Conservation (phyloP, 2,888 invertebrate species). For the Cantharis rufa region DNA sequence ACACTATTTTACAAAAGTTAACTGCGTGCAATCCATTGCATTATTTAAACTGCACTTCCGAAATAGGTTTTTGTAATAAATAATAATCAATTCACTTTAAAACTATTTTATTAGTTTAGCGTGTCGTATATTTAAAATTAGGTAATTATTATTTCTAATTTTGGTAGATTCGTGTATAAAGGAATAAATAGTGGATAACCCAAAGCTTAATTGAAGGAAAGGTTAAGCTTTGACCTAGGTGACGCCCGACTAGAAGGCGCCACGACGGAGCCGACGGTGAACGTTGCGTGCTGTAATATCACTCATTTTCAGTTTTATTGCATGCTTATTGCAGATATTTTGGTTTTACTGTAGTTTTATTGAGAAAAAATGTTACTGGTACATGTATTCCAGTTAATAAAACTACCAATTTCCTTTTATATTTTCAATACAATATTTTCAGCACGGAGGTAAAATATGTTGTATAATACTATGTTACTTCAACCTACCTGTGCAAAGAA, state of each 20-base stretch:
- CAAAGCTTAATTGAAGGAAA: conserved; percentile 27
- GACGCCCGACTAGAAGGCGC: conserved; percentile 42
- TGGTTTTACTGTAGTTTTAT: conserved; percentile 37
- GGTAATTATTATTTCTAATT: conserved; percentile 10
- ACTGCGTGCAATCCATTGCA: background rate
- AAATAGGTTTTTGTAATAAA: background rate
- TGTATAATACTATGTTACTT: background rate
- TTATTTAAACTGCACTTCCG: background rate
- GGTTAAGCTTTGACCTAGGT: conserved; percentile 31
- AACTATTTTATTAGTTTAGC: background rate
- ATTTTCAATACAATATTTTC: conserved; percentile 4
- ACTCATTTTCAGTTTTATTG: conserved; percentile 41
- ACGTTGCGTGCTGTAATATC: conserved; percentile 39
- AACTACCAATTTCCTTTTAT: conserved; percentile 10
- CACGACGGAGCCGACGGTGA: conserved; percentile 34
- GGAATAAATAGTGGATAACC: conserved; percentile 28
- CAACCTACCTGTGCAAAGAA: background rate
- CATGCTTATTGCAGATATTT: conserved; percentile 40
- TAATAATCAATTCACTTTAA: background rate
- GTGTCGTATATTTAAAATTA: background rate
- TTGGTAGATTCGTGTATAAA: conserved; percentile 19
- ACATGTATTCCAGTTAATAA: conserved; percentile 8
- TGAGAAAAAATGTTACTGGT: conserved; percentile 21
- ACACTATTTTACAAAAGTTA: background rate
- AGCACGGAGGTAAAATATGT: background rate